Percentiles rank a stretch among this genome's conserved stretches.
phyloP scores from a whole-genome alignment of 2,888 invertebrate species.

The Xestia xanthographa region DNA sequence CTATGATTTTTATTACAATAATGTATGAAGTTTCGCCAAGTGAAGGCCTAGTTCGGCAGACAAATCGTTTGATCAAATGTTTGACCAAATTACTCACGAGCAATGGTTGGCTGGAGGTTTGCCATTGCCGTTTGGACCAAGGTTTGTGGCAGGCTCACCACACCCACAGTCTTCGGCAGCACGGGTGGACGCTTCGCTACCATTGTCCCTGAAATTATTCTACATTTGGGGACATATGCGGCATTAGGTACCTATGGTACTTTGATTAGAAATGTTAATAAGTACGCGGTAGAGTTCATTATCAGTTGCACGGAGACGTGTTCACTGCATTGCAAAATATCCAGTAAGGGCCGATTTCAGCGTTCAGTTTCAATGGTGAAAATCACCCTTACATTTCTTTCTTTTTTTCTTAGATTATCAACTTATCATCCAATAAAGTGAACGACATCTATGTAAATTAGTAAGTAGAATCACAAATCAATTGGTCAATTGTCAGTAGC shows the following conservation, averaged over 20 bases:
- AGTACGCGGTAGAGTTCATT: constrained; percentile 3
- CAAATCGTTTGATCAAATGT: constrained; percentile 63
- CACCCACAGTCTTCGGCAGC: constrained; percentile 85
- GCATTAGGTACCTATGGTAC: constrained; percentile 28
- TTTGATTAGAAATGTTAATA: constrained; percentile 19
- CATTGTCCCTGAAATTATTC: constrained; percentile 87
- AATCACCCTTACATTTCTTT: not conserved
- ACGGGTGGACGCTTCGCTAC: constrained; percentile 88
- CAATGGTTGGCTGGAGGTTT: constrained; percentile 86
- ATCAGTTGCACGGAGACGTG: constrained; percentile 13
- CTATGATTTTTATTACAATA: constrained; percentile 4
- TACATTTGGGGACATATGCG: constrained; percentile 68
- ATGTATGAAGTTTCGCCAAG: constrained; percentile 38
- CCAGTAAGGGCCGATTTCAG: not conserved
- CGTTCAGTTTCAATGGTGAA: not conserved
- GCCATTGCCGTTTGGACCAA: constrained; percentile 80
- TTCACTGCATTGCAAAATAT: constrained; percentile 25
- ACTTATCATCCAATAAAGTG: constrained; percentile 33
- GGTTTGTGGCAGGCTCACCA: constrained; percentile 70
- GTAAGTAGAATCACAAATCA: constrained; percentile 53
- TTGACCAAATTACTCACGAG: constrained; percentile 84
- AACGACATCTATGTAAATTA: constrained; percentile 34
- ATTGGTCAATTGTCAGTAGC: constrained; percentile 58
- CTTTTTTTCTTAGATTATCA: not conserved
- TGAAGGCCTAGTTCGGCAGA: constrained; percentile 39